Base-by-base conservation (phyloP, 2,113 vertebrate genomes). In the Peucedramus taeniatus region DNA sequence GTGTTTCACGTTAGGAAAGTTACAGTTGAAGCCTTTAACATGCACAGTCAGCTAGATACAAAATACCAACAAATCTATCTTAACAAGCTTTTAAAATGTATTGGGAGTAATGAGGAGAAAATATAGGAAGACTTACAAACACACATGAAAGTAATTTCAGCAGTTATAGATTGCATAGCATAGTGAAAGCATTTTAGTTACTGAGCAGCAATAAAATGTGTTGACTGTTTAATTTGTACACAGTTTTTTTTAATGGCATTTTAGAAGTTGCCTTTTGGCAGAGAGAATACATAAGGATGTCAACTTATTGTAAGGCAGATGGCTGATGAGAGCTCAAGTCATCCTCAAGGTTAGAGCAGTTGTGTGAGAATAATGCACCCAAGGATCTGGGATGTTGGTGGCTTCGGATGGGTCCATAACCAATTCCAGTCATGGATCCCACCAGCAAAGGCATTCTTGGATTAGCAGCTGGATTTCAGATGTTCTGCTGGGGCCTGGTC, bases 81-180 rank as follows among this genome's bases (percentile, higher is more conserved):
- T 94, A 78, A 92, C 79, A 95, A 77, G 87, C 63, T 75, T 79
- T 95, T 96, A 95, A 95, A 92, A 94, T 95, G 47, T 54, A 65
- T 91, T 40, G 68, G 83, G 40, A 86, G 92, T 82, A 90, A 93
- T 45, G 87, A 96, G 83, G n/a, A 64, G 51, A 59, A 81, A 87
- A 88, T 90, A 82, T 51, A 89, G 82, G 70, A 74, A 63, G 92
- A 60, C 93, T 95, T 96, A 91, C 76, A 96, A 93, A 90, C 92
- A 95, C 89, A 94, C 39, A 87, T 94, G 93, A 94, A 97, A 94
- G 76, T 60, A 47, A 87, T 94, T 89, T 54, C 83, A 92, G 96
- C 91, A 65, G 42, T 83, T 49, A 35, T n/a, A 82, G 91, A 94
- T 89, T 94, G 95, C 63, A 54, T 39, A 88, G 64, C 77, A 87